phyloP scores from a whole-genome alignment of 2,888 invertebrate genomes.

The Aradus depressus region DNA sequence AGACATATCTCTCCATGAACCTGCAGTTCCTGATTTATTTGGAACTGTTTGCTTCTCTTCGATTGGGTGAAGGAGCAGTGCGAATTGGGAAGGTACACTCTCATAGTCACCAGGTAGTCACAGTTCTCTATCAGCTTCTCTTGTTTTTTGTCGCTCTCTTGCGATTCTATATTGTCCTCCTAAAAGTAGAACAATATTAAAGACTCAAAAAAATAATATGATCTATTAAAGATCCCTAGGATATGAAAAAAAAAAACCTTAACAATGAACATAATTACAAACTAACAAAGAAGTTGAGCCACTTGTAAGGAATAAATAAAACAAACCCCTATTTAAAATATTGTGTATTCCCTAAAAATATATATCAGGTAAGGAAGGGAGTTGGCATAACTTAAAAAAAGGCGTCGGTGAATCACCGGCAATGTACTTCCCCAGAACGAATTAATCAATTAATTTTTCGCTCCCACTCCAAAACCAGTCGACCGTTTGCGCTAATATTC shows the following conservation, averaged over 20 bases:
- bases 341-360: neutral
- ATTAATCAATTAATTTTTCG: too few relatives aligned
- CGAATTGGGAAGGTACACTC: slow-evolving; percentile 16
- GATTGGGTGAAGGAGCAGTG: slow-evolving; percentile 9
- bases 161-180: neutral
- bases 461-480: too few relatives aligned
- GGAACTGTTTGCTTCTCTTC: slow-evolving; percentile 5
- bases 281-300: neutral
- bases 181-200: neutral
- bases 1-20: slow-evolving; percentile 58
- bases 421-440: too few relatives aligned
- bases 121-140: slow-evolving; percentile 8
- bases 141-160: slow-evolving; percentile 8
- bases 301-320: neutral
- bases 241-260: too few relatives aligned
- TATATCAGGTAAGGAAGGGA: neutral
- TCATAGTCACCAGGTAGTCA: slow-evolving; percentile 13
- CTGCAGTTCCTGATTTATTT: slow-evolving; percentile 44
- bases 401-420: too few relatives aligned
- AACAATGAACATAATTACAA: neutral
- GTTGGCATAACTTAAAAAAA: too few relatives aligned
- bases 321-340: neutral
- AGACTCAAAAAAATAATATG: neutral
- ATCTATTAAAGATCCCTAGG: too few relatives aligned
- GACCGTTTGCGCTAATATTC: too few relatives aligned